Percentiles rank a stretch among this genome's conserved stretches.
These are phyloP conservation scores for Notolabrus celidotus DNA, from an alignment of 2,797 vertebrate genomes.

Conservation along the genomic window DNA sequence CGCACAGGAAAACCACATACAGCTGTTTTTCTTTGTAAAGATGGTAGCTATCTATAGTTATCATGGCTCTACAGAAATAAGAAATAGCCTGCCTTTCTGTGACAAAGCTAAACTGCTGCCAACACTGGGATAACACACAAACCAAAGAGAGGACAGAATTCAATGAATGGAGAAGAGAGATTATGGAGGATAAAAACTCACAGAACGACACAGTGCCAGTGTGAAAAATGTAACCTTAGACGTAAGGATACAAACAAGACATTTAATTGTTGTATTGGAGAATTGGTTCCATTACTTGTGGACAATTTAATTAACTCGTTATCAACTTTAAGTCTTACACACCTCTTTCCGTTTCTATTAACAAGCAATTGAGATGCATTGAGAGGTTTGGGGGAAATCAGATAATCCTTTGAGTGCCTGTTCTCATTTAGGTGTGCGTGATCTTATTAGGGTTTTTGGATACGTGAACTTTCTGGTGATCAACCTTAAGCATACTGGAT, in stretches of 20 bases:
- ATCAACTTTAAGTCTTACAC: slow-evolving; percentile 5
- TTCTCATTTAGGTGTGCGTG: slow-evolving; percentile 14
- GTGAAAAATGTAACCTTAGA: neutral
- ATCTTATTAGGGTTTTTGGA: slow-evolving; percentile 10
- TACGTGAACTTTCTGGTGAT: slow-evolving; percentile 33
- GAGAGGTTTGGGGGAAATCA: slow-evolving; percentile 1
- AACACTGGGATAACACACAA: neutral
- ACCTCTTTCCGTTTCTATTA: slow-evolving; percentile 8
- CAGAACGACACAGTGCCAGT: neutral
- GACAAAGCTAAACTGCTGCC: slow-evolving; percentile 13
- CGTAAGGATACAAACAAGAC: slow-evolving; percentile 14
- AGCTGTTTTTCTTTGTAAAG: no score
- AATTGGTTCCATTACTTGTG: neutral
- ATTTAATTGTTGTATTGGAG: neutral
- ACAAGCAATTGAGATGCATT: neutral
- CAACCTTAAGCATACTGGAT: slow-evolving; percentile 14
- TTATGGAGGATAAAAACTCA: neutral
- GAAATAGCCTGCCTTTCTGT: slow-evolving; percentile 7
- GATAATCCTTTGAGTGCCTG: neutral
- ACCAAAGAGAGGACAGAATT: neutral
- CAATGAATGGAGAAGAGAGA: neutral
- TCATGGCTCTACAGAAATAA: slow-evolving; percentile 11
- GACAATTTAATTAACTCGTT: slow-evolving; percentile 28
- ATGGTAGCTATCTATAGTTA: no score
- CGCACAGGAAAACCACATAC: no score